phyloP scores from a whole-genome alignment of 2,797 vertebrate genomes.

The Pseudomugil gertrudae region DNA sequence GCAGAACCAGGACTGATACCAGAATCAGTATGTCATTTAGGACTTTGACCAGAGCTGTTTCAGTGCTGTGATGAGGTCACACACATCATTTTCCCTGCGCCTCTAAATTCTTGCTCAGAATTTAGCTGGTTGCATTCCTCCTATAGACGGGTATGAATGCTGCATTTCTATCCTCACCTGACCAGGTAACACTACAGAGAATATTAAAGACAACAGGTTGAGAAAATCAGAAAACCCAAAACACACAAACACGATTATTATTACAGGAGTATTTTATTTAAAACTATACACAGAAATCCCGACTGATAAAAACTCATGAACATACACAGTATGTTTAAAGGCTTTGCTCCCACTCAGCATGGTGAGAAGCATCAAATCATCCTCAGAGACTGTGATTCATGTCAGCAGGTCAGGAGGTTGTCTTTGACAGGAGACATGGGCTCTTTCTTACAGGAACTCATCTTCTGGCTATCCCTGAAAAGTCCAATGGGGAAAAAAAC shows the following conservation, averaged over 20 bases:
- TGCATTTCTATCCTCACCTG: not conserved
- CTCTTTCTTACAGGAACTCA: slow-evolving; percentile 77
- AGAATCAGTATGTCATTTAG: too few relatives aligned
- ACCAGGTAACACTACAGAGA: not conserved
- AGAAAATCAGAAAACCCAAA: too few relatives aligned
- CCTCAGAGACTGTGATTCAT: slow-evolving; percentile 73
- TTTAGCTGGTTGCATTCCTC: too few relatives aligned
- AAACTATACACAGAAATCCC: slow-evolving; percentile 35
- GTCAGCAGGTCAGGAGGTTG: slow-evolving; percentile 78
- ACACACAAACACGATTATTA: not conserved
- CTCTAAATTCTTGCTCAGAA: too few relatives aligned
- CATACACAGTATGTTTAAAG: slow-evolving; percentile 75
- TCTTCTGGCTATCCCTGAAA: slow-evolving; percentile 84
- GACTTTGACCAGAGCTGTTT: too few relatives aligned
- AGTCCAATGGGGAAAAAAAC: slow-evolving; percentile 27
- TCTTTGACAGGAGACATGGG: slow-evolving; percentile 87
- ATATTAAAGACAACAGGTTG: too few relatives aligned
- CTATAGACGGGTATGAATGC: too few relatives aligned
- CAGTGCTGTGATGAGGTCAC: too few relatives aligned
- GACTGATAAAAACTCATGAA: not conserved
- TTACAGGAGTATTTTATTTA: slow-evolving; percentile 54
- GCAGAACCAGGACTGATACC: too few relatives aligned
- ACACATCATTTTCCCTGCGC: too few relatives aligned
- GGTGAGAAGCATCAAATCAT: slow-evolving; percentile 5
- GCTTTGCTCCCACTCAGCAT: not conserved